Conservation (phyloP, 2,888 invertebrate genomes). For the Gasteruption jaculator region DNA sequence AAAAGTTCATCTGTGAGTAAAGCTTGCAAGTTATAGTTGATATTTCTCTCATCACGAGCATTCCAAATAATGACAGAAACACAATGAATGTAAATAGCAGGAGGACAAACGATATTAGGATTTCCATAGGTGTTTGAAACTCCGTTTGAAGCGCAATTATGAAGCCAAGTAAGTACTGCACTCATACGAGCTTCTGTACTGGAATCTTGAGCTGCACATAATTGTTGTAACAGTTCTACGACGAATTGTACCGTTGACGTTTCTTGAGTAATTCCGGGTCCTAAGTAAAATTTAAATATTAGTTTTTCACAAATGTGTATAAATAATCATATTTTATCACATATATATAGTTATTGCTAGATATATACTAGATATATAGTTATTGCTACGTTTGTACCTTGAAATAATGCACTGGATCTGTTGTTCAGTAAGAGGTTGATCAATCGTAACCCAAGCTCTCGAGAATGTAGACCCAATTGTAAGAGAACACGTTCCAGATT, state of each 20-base stretch:
- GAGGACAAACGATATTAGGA: constrained; percentile 40
- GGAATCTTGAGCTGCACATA: constrained; percentile 63
- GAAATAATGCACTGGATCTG: constrained; percentile 47
- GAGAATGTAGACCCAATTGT: constrained; percentile 64
- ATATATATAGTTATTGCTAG: too few species aligned
- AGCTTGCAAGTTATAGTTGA: constrained; percentile 62
- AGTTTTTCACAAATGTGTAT: neutral
- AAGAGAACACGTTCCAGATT: constrained; percentile 67
- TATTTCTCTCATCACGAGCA: constrained; percentile 59
- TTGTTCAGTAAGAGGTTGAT: constrained; percentile 60
- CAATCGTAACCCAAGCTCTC: constrained; percentile 58
- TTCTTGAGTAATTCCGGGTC: constrained; percentile 36
- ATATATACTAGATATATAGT: too few species aligned
- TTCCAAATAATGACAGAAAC: constrained; percentile 80
- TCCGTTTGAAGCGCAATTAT: constrained; percentile 56
- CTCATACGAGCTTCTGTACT: constrained; percentile 61
- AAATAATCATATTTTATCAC: neutral
- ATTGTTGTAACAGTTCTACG: constrained; percentile 75
- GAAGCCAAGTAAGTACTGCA: constrained; percentile 72
- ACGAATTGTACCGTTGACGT: constrained; percentile 58
- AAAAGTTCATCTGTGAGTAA: constrained; percentile 73
- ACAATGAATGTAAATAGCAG: constrained; percentile 66
- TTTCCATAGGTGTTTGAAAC: constrained; percentile 35
- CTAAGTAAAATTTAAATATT: constrained; percentile 19
- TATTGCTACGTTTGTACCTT: too few species aligned